Evolutionary conservation across 2,113 vertebrate species (phyloP), one percentile per base, ranked within the genome.

Genomic region (Zeus faber): DNA sequence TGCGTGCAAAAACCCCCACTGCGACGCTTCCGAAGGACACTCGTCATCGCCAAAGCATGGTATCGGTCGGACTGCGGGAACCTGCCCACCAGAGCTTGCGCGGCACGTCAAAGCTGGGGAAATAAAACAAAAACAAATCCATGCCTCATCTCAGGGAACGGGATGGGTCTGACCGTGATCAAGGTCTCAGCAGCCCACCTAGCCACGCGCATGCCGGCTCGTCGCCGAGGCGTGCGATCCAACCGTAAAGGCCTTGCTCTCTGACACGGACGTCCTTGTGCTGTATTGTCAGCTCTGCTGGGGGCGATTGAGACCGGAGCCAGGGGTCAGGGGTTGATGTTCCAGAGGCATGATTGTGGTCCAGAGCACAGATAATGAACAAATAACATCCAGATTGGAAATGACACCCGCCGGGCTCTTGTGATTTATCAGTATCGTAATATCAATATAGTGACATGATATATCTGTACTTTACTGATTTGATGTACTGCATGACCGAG

Each of bases 101-200:
- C 3, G 29, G 9, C 8, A 33, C 31, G 8, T 13, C 20, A 37
- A 35, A 21, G 17, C 18, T 51, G 48, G 53, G n/a, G n/a, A n/a
- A n/a, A n/a, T n/a, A n/a, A n/a, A n/a, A n/a, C n/a, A n/a, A n/a
- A 55, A 51, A 58, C 63, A 56, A 58, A 62, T 61, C 45, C 46
- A 13, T 22, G 33, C 39, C 52, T 6, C 53, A 5, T 39, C 27
- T 62, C 21, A 2, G 18, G 37, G 20, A 40, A 33, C 8, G 46
- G 35, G 26, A 46, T 59, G 43, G 49, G 33, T 70, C 22, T 37
- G 47, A 49, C n/a, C 14, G 6, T 43, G 37, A 66, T 65, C 50
- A 65, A 62, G 55, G 57, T 56, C 43, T 67, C 33, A 37, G 52
- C 45, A 31, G 29, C 3, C 24, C 48, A 24, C 11, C 21, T 45